Base-by-base conservation (phyloP, 2,797 vertebrate species). In the Fistularia tabacaria region DNA sequence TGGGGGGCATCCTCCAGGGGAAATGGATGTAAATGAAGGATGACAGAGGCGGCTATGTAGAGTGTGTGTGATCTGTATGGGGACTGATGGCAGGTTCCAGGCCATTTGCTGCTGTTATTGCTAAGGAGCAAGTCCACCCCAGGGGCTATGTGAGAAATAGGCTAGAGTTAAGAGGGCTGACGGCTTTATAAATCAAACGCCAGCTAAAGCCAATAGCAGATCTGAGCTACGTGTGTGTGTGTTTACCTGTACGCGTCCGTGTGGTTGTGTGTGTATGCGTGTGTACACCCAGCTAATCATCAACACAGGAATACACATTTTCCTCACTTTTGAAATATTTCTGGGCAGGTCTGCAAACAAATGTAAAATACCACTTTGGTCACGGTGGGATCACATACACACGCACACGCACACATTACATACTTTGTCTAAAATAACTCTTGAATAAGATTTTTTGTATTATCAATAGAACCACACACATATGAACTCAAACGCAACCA, bases 31-130 rank as follows among this genome's bases (percentile, higher is more conserved):
- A 75, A 87, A 78, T 76, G 74, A 74, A 71, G 77, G 73, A 56
- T 76, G 74, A 75, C 69, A 62, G 54, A 42, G 25, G 67, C 7
- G 51, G 48, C 57, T 55, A 39, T n/a, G 61, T 44, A 7, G 12
- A 36, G 59, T 66, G 56, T 71, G 76, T 76, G 68, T 66, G 74
- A 79, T 77, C 77, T 77, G 51, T 50, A n/a, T 49, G 51, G 57
- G 80, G 73, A 82, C 59, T 53, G 74, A 74, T 57, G 74, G 73
- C 59, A 57, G 69, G 76, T 85, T 81, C 72, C 51, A 59, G 73
- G 14, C 68, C 76, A 83, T 84, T 86, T 82, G 59, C 64, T 59
- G 60, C 66, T 79, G 71, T 77, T 81, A 57, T 71, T 75, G 57
- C 58, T 62, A n/a, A 71, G 50, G 45, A 81, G 54, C 36, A 8